Conservation (phyloP, 2,113 vertebrate species). For the Xiphophorus couchianus region DNA sequence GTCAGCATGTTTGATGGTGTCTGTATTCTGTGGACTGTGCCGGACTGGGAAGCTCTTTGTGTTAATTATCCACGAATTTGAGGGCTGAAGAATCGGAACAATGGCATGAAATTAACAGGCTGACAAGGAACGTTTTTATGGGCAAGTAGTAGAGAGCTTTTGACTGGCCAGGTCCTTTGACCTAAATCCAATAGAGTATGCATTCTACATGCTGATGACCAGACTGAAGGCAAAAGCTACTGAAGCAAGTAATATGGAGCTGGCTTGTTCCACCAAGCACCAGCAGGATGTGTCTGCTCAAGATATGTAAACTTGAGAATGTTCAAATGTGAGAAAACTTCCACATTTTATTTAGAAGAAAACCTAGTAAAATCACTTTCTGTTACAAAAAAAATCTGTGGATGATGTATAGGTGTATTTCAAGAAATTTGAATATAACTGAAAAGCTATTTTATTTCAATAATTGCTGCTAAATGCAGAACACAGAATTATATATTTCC, state of each 20-base stretch:
- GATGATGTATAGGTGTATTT: no score
- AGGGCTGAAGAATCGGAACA: neutral
- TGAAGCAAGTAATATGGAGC: constrained; percentile 2
- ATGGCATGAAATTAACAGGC: constrained; percentile 9
- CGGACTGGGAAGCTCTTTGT: neutral
- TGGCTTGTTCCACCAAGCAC: neutral
- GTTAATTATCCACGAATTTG: constrained; percentile 21
- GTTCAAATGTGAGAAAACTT: neutral
- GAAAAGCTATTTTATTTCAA: no score
- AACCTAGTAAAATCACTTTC: neutral
- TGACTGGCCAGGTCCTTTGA: constrained; percentile 31
- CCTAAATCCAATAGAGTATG: constrained; percentile 21
- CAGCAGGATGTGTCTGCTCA: neutral
- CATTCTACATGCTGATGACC: constrained; percentile 24
- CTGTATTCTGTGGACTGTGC: constrained; percentile 3
- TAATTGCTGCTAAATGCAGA: no score
- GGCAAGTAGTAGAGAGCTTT: neutral
- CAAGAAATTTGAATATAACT: no score
- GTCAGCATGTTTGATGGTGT: constrained; percentile 5
- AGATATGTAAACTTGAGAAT: neutral
- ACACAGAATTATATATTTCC: no score
- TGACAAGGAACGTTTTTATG: constrained; percentile 2
- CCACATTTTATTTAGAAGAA: neutral
- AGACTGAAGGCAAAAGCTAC: constrained; percentile 12
- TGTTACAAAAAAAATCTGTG: neutral